phyloP scores from a whole-genome alignment of 2,113 vertebrate genomes.

The Myiozetetes cayanensis region DNA sequence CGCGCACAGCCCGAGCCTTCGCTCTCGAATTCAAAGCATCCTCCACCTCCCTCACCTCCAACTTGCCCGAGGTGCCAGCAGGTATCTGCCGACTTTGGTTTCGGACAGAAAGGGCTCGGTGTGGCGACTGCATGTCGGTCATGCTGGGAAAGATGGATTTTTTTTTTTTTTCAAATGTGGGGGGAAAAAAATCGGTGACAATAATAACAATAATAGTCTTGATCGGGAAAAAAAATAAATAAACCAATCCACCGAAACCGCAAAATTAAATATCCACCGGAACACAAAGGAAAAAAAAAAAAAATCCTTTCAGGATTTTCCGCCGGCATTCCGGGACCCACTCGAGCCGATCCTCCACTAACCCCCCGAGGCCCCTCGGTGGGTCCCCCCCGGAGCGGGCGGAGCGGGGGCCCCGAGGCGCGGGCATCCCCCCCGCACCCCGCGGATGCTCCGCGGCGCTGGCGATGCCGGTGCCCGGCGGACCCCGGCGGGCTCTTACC shows the following conservation, averaged over 20 bases:
- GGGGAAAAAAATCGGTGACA: not conserved
- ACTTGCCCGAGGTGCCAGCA: not conserved
- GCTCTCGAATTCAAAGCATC: constrained; percentile 61
- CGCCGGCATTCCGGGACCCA: not conserved
- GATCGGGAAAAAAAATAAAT: not conserved
- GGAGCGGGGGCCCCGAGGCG: not conserved
- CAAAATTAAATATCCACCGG: not conserved
- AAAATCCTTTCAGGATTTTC: not conserved
- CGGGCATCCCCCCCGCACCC: not conserved
- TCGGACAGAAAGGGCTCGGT: not conserved
- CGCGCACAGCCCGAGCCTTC: not conserved
- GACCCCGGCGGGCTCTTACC: constrained; percentile 75
- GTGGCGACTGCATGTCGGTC: not conserved
- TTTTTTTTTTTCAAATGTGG: not conserved
- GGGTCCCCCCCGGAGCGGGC: not conserved
- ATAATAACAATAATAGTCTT: not conserved
- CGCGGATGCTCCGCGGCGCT: not conserved
- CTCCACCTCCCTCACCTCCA: constrained; percentile 5
- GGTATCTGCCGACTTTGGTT: constrained; percentile 21
- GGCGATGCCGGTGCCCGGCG: not conserved
- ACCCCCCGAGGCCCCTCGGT: no score
- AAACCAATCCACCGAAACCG: not conserved
- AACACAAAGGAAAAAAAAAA: not conserved
- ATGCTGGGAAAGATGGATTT: not conserved
- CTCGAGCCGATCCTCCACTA: not conserved